Evolutionary conservation across 2,797 vertebrate genomes (phyloP).

Genomic region (Nothura maculosa): DNA sequence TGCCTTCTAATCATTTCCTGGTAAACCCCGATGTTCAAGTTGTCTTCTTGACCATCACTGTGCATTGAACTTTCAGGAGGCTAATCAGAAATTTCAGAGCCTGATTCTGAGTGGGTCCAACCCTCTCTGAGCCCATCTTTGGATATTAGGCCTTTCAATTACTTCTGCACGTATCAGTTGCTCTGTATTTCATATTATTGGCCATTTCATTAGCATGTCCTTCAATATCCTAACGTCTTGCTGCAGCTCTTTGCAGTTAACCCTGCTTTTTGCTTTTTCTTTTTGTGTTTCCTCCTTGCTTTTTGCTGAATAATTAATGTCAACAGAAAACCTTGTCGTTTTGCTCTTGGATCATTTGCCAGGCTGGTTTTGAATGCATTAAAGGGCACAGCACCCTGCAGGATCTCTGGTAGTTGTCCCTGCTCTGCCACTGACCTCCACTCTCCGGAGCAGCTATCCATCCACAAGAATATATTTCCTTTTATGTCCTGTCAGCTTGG

Average conservation of each 20-base stretch:
- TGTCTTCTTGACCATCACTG: background rate
- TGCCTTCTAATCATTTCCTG: background rate
- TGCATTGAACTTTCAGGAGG: background rate
- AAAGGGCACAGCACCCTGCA: background rate
- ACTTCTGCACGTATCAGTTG: background rate
- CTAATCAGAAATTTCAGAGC: background rate
- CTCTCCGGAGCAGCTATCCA: background rate
- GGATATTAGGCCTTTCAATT: background rate
- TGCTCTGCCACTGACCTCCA: background rate
- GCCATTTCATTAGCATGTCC: background rate
- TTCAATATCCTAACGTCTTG: background rate
- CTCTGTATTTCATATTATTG: background rate
- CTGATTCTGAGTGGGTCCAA: fast-evolving
- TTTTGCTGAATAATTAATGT: background rate
- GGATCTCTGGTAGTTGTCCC: background rate
- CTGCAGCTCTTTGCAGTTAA: background rate
- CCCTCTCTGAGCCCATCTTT: background rate
- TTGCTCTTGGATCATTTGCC: background rate
- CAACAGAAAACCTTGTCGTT: fast-evolving
- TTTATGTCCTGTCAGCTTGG: background rate
- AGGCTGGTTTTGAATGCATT: background rate
- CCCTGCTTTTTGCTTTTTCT: background rate
- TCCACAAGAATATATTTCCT: background rate
- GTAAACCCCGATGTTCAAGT: background rate
- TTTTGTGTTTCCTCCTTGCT: no score